Conservation (phyloP, 2,888 invertebrate species). For the Acleris cristana region DNA sequence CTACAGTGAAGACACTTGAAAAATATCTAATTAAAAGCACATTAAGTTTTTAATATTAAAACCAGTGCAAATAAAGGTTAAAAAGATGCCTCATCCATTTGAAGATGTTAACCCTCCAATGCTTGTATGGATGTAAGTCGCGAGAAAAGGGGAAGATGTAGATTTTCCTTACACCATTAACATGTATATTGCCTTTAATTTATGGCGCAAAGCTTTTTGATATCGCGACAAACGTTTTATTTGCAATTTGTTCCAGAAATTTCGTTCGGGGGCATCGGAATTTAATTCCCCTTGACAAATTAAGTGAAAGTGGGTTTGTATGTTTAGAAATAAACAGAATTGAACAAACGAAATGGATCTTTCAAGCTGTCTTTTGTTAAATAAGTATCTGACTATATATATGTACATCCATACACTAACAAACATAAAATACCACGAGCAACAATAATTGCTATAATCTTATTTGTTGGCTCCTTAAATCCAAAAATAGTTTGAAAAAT, state of each 20-base stretch:
- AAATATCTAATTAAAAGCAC: too few species aligned
- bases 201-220: slow-evolving; percentile 68
- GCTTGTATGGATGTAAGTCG: slow-evolving; percentile 45
- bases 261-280: slow-evolving; percentile 41
- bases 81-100: slow-evolving; percentile 48
- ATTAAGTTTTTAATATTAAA: background rate
- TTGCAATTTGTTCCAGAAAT: slow-evolving; percentile 56
- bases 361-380: background rate
- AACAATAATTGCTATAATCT: too few species aligned
- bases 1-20: too few species aligned
- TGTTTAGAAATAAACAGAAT: background rate
- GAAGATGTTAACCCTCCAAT: background rate
- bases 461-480: too few species aligned
- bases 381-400: background rate
- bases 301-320: slow-evolving; percentile 1
- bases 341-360: background rate
- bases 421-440: too few species aligned
- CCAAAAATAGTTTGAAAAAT: too few species aligned
- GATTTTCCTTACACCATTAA: slow-evolving; percentile 75
- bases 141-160: slow-evolving; percentile 68
- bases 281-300: slow-evolving; percentile 28
- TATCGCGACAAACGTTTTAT: slow-evolving; percentile 63
- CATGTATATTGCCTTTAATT: slow-evolving; percentile 78
- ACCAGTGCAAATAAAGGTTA: background rate
- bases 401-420: too few species aligned